Evolutionary conservation across 2,888 invertebrate genomes (phyloP), one percentile per base, ranked within the genome.

Genomic region (Eubasilissa splendida): DNA sequence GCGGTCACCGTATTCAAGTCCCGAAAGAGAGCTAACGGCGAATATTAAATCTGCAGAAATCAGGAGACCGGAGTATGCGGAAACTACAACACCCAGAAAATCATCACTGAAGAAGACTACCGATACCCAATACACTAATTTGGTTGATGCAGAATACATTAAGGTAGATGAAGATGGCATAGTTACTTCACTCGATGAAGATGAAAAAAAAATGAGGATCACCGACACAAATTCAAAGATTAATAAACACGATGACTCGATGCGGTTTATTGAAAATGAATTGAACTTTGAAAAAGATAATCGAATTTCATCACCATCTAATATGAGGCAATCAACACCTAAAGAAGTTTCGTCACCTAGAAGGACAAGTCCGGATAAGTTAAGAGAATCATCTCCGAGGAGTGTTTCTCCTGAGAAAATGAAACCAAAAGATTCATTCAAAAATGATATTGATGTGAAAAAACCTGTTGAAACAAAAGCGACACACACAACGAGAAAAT

Each of bases 1-100:
- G 83, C 85, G 87, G 4, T 88, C 89, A 1, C 88, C 89, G 5
- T 87, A 87, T 82, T 84, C 80, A 12, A 90, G 88, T 85, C 88
- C 88, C 10, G 85, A 86, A 84, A 79, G 88, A 88, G 83, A 84
- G 84, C 14, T 85, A 85, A 63, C 83, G 84, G 50, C 79, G 5
- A 74, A 77, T 65, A 42, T 81, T 10, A 83, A 83, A 75, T 83
- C 83, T 9, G 82, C 83, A 10, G 83, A 83, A 65, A 50, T 82
- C 22, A 76, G 77, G 10, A 77, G 73, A 63, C 81, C 79, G 22
- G 70, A 58, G 59, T 84, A 86, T 63, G 80, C 84, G 9, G 83
- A 84, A 2, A 87, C 85, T 76, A 86, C 85, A 1, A 85, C 84
- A 8, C 76, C 77, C 50, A 80, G 83, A 54, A 82, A 84, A 58